Percentiles rank a stretch among this genome's conserved stretches.
Evolutionary conservation across 2,113 vertebrate genomes (phyloP).

Genomic region (Mesitornis unicolor): DNA sequence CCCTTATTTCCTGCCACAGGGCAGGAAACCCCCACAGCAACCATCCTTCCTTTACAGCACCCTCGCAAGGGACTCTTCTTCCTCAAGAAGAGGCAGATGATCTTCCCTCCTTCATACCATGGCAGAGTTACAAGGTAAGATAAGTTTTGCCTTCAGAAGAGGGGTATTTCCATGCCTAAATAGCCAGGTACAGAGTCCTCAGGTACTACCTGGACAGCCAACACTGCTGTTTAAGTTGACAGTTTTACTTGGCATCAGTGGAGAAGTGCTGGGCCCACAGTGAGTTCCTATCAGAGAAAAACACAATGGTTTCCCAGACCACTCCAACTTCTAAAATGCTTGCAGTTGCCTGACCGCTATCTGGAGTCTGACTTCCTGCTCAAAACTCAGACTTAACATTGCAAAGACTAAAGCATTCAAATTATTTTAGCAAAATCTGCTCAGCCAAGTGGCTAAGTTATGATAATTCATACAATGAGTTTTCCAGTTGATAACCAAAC

Average conservation of each 20-base stretch:
- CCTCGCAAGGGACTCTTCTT: too few relatives aligned
- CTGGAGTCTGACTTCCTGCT: not conserved
- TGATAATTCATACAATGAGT: not conserved
- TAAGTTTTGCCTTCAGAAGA: not conserved
- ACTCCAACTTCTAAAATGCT: not conserved
- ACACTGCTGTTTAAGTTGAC: rapidly evolving
- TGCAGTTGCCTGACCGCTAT: not conserved
- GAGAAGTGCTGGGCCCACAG: not conserved
- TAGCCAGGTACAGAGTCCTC: not conserved
- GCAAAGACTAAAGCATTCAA: not conserved
- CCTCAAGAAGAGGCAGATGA: rapidly evolving
- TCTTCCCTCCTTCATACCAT: not conserved
- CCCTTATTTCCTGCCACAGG: not conserved
- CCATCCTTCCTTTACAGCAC: not conserved
- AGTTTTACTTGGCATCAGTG: not conserved
- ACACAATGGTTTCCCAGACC: not conserved
- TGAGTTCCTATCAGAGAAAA: rapidly evolving
- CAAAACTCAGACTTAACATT: not conserved
- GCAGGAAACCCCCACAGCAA: rapidly evolving
- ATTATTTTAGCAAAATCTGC: not conserved
- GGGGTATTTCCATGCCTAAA: not conserved
- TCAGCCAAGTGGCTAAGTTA: not conserved
- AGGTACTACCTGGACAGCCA: not conserved
- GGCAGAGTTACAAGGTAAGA: rapidly evolving
- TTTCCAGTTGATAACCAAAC: conserved; percentile 41